These are phyloP conservation scores for Ligdia adustata DNA, from an alignment of 2,888 invertebrate genomes.

Conservation along the genomic window DNA sequence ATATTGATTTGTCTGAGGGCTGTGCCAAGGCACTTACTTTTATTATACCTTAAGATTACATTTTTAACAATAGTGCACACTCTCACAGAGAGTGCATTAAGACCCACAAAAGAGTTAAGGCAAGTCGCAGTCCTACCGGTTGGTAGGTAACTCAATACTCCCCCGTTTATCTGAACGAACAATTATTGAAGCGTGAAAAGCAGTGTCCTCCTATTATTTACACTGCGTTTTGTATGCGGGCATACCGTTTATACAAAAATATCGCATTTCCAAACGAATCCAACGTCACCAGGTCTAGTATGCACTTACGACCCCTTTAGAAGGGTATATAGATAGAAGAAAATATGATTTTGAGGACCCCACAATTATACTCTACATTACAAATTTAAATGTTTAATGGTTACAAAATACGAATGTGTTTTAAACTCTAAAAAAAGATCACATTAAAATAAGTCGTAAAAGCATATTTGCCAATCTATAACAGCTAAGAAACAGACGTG, in stretches of 20 bases:
- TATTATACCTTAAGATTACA: constrained; percentile 23
- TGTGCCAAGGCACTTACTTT: no score
- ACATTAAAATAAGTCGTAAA: no score
- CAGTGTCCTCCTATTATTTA: constrained; percentile 82
- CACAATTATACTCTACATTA: no score
- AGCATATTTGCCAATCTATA: background rate
- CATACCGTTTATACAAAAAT: constrained; percentile 75
- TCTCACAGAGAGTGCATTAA: constrained; percentile 31
- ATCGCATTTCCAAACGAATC: constrained; percentile 70
- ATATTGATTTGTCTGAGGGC: no score
- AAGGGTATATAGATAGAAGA: no score
- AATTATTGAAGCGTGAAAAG: constrained; percentile 85
- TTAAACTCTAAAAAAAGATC: no score
- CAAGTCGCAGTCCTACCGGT: constrained; percentile 61
- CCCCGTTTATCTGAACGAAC: constrained; percentile 82
- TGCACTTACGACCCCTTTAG: no score
- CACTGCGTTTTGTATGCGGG: constrained; percentile 81
- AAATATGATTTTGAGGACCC: no score
- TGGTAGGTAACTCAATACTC: constrained; percentile 73
- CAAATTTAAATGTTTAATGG: no score
- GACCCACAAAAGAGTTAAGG: constrained; percentile 65
- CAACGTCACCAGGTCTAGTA: no score
- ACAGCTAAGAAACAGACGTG: no score
- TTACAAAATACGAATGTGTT: no score
- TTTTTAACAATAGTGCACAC: constrained; percentile 39